These are phyloP conservation scores for Catharus fuscescens DNA, from an alignment of 2,113 vertebrate species.

Conservation along the genomic window DNA sequence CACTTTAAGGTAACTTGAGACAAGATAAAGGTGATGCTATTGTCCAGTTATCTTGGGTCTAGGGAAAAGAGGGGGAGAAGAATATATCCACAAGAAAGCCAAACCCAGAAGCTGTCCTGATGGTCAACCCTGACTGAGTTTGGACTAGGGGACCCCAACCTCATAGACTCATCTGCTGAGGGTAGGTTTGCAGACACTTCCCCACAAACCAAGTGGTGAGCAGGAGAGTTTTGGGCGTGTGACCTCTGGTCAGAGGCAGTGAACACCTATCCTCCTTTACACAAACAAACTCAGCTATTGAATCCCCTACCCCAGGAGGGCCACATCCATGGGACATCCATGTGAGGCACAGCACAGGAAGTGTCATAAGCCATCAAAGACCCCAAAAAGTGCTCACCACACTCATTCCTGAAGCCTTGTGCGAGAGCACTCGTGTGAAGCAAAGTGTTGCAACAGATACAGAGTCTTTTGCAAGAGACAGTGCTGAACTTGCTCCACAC, in stretches of 20 bases:
- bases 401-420: not conserved
- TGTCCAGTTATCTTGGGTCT: not conserved
- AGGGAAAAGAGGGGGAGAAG: not conserved
- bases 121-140: not conserved
- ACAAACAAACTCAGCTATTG: not conserved
- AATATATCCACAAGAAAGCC: not conserved
- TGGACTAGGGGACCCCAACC: no score
- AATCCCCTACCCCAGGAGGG: accelerated
- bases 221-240: not conserved
- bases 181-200: not conserved
- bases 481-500: accelerated
- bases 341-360: not conserved
- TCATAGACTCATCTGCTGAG: not conserved
- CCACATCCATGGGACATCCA: no score
- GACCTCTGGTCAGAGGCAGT: not conserved
- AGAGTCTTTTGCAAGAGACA: not conserved
- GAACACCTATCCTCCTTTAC: not conserved
- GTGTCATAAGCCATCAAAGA: not conserved
- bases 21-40: not conserved
- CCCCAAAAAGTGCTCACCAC: not conserved
- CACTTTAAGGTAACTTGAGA: not conserved
- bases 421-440: no score
- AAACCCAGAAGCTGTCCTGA: not conserved
- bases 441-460: not conserved
- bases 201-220: accelerated